phyloP scores from a whole-genome alignment of 2,797 vertebrate species.

The Garrulus glandarius region DNA sequence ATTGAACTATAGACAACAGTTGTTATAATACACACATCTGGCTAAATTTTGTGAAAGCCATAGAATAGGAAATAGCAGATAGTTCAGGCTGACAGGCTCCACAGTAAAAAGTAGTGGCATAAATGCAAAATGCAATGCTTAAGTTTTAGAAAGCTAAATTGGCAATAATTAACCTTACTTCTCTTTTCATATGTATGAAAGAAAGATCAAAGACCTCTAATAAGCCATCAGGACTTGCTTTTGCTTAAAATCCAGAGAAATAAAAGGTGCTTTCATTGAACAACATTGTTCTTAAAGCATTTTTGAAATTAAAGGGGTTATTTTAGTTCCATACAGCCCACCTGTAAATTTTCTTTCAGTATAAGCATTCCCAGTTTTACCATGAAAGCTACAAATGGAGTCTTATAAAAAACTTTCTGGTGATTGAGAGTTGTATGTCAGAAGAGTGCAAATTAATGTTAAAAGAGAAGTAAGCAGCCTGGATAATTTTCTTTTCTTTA shows the following conservation, averaged over 20 bases:
- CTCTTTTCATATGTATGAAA: constrained; percentile 3
- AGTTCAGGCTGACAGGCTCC: not conserved
- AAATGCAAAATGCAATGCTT: not conserved
- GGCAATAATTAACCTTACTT: constrained; percentile 8
- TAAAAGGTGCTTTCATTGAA: not conserved
- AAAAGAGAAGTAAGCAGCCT: not conserved
- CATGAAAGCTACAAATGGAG: not conserved
- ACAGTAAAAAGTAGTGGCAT: not conserved
- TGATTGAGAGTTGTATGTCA: not conserved
- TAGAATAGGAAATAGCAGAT: not conserved
- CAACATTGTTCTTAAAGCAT: not conserved
- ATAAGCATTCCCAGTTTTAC: not conserved
- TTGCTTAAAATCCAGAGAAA: constrained; percentile 9
- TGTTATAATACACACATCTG: not conserved
- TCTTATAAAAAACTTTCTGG: not conserved
- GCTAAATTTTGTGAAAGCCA: not conserved
- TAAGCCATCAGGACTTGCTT: not conserved
- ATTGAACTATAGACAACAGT: not conserved
- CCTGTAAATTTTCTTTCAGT: not conserved
- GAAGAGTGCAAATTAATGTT: not conserved
- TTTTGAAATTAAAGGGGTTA: not conserved
- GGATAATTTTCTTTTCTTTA: not conserved
- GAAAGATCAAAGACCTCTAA: constrained; percentile 23
- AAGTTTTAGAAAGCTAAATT: not conserved
- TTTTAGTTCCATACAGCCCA: not conserved